These are phyloP conservation scores for Ceriagrion tenellum DNA, from an alignment of 2,888 invertebrate species.

Conservation along the genomic window DNA sequence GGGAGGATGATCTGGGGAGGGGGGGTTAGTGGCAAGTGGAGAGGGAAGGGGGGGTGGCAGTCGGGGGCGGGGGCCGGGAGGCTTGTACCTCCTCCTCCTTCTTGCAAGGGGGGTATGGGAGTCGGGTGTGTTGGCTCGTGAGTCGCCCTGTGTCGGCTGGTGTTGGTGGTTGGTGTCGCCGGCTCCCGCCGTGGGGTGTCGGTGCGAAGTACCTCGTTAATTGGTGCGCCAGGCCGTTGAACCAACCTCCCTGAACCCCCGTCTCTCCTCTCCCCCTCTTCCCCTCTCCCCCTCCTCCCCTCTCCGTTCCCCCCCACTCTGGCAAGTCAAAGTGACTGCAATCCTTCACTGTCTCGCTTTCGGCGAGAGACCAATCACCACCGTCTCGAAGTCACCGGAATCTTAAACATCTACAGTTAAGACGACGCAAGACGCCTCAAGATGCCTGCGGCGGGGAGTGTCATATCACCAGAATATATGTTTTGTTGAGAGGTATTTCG, in stretches of 20 bases:
- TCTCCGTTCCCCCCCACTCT: background rate
- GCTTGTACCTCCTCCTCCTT: background rate
- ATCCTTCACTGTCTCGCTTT: background rate
- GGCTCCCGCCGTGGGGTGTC: too few relatives aligned
- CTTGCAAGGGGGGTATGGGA: background rate
- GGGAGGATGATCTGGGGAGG: background rate
- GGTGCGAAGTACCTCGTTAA: conserved; percentile 57
- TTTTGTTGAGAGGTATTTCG: too few relatives aligned
- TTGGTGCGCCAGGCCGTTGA: conserved; percentile 44
- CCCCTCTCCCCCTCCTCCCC: background rate
- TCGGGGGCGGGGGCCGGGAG: background rate
- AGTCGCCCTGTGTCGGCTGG: background rate
- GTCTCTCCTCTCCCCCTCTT: background rate
- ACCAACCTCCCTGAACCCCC: background rate
- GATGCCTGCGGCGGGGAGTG: too few relatives aligned
- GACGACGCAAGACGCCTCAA: too few relatives aligned
- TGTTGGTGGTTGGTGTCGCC: too few relatives aligned
- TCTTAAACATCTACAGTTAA: background rate
- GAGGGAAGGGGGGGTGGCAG: background rate
- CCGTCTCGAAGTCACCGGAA: background rate
- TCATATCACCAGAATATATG: too few relatives aligned
- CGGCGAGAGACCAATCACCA: background rate
- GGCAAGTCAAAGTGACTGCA: background rate
- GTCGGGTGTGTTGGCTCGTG: background rate
- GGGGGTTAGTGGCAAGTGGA: background rate